These are phyloP conservation scores for Camptogramma bilineatum DNA, from an alignment of 2,888 invertebrate species.

Conservation along the genomic window DNA sequence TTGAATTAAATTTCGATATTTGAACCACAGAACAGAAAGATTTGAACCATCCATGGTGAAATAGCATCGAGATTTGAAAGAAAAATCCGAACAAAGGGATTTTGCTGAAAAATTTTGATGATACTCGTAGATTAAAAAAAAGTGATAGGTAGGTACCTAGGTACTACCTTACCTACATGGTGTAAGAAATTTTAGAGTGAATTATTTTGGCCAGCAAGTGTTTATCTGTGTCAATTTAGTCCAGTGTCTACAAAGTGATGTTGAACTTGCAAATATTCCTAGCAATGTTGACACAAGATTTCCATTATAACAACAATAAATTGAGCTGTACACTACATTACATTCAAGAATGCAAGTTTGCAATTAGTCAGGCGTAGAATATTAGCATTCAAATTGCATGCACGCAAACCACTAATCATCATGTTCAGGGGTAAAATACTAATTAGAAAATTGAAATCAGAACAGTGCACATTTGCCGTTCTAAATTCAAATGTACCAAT, in stretches of 20 bases:
- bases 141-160: too few relatives aligned
- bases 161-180: too few relatives aligned
- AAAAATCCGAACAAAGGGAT: too few relatives aligned
- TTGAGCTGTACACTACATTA: conserved; percentile 10
- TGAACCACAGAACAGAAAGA: too few relatives aligned
- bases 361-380: conserved; percentile 13
- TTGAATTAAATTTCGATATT: too few relatives aligned
- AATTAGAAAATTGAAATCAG: conserved; percentile 15
- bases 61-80: too few relatives aligned
- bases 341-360: conserved; percentile 4
- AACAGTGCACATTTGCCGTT: not conserved
- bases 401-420: conserved; percentile 7
- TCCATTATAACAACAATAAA: not conserved
- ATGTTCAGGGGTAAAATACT: conserved; percentile 14
- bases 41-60: too few relatives aligned
- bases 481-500: not conserved
- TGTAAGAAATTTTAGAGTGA: too few relatives aligned
- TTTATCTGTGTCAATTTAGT: not conserved
- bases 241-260: not conserved
- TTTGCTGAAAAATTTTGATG: too few relatives aligned
- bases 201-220: too few relatives aligned
- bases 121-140: too few relatives aligned
- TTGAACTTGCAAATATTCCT: not conserved
- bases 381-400: conserved; percentile 18
- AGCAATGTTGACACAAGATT: not conserved